Conservation (phyloP, 2,888 invertebrate genomes). For the Ceramica pisi region DNA sequence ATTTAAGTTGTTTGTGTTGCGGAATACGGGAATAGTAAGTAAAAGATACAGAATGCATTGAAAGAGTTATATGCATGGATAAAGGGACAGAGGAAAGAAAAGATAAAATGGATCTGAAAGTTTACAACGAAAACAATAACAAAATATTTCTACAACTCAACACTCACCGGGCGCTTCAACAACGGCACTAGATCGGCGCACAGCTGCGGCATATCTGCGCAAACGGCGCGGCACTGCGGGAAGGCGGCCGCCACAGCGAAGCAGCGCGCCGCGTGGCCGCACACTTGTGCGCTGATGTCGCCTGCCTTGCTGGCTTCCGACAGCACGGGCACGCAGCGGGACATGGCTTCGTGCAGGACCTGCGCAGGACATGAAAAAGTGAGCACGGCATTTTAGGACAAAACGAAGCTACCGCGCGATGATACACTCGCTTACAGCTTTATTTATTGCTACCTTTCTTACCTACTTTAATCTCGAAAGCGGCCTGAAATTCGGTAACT, state of each 20-base stretch:
- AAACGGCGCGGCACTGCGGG: slow-evolving; percentile 96
- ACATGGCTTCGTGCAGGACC: slow-evolving; percentile 96
- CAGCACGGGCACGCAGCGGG: slow-evolving; percentile 98
- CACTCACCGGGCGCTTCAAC: slow-evolving; percentile 75
- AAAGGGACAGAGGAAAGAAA: too few relatives aligned
- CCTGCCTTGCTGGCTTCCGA: slow-evolving; percentile 94
- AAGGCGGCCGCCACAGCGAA: slow-evolving; percentile 99
- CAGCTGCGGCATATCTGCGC: slow-evolving; percentile 96
- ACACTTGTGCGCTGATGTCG: slow-evolving; percentile 97
- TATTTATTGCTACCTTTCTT: too few relatives aligned
- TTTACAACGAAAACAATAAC: too few relatives aligned
- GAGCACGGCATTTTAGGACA: not conserved
- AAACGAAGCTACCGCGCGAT: too few relatives aligned
- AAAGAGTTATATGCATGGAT: too few relatives aligned
- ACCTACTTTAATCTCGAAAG: too few relatives aligned
- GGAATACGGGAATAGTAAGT: too few relatives aligned
- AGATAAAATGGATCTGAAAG: too few relatives aligned
- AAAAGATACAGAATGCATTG: too few relatives aligned
- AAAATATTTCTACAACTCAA: not conserved
- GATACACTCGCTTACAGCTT: too few relatives aligned
- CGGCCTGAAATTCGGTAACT: too few relatives aligned
- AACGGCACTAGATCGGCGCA: slow-evolving; percentile 93
- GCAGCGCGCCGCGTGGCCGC: slow-evolving; percentile 97
- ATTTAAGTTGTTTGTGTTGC: too few relatives aligned
- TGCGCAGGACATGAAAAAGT: not conserved